Evolutionary conservation across 2,113 vertebrate genomes (phyloP), one percentile per base, ranked within the genome.

Genomic region (Scopus umbretta): DNA sequence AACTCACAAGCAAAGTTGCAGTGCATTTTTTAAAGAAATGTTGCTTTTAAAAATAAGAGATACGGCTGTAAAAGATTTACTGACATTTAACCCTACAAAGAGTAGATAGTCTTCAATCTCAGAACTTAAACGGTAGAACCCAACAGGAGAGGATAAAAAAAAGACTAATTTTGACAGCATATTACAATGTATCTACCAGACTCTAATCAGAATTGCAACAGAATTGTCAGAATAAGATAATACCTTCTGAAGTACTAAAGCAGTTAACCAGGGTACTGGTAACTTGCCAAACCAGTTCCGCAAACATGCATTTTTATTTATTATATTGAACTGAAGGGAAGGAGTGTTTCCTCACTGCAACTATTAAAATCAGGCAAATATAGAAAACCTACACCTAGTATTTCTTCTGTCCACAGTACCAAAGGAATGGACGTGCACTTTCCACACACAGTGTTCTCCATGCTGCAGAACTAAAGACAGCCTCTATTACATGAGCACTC

Each of bases 381-480:
- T 0, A 55, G 63, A 88, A 87, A 80, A n/a, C 22, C 36, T 72
- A 71, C 62, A 86, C 40, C 29, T 14, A 1, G 6, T 13, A 53
- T 45, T 86, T 56, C 40, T 82, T 34, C 75, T 19, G 25, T 13
- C 67, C 71, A 53, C 86, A 58, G 5, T 6, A 38, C n/a, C 36
- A 47, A 16, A 45, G 27, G 34, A 14, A 23, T 0, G 32, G 62
- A 66, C 2, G 3, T 22, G 29, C 43, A 23, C 30, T 47, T 72
- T 45, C 42, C 27, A n/a, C 11, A 5, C 1, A 34, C 0, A 23
- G 25, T 6, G 53, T 40, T 40, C 50, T 34, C 50, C 71, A 32
- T 0, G 0, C 6, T 20, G n/a, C 32, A 86, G n/a, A 76, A 26
- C 16, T 10, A 12, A 40, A 52, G 9, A 6, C n/a, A 36, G 34